A percentile compares a stretch with the other conserved stretches of the same genome.
Conservation (phyloP, 2,888 invertebrate genomes). For the Odontocolon sp. region DNA sequence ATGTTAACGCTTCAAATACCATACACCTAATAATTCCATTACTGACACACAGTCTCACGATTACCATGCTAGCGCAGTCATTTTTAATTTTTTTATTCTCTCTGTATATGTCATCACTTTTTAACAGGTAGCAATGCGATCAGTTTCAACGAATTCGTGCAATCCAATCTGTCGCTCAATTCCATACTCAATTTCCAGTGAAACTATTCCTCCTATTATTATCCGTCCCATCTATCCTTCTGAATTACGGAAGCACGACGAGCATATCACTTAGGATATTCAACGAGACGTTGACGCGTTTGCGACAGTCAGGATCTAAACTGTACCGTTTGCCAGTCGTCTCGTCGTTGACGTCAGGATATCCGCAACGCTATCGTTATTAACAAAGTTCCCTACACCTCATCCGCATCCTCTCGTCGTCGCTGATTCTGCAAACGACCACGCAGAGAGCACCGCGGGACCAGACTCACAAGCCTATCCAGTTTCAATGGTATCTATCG, state of each 20-base stretch:
- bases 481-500: conserved; percentile 72
- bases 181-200: neutral
- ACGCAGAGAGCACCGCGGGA: conserved; percentile 14
- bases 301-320: neutral
- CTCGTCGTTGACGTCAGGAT: neutral
- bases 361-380: conserved; percentile 33
- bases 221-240: neutral
- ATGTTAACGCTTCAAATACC: too few species aligned
- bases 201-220: neutral
- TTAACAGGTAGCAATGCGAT: too few species aligned
- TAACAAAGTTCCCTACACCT: conserved; percentile 10
- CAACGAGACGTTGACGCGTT: conserved; percentile 21
- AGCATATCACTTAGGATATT: neutral
- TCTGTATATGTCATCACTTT: too few species aligned
- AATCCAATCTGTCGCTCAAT: too few species aligned
- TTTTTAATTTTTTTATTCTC: too few species aligned
- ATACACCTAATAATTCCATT: too few species aligned
- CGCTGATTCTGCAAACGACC: conserved; percentile 62
- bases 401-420: conserved; percentile 38
- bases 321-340: neutral
- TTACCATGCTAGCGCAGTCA: too few species aligned
- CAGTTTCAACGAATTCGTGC: too few species aligned
- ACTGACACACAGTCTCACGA: too few species aligned
- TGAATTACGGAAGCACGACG: neutral
- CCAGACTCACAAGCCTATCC: conserved; percentile 65